phyloP scores from a whole-genome alignment of 2,888 invertebrate genomes.

The Silvanus unidentatus region DNA sequence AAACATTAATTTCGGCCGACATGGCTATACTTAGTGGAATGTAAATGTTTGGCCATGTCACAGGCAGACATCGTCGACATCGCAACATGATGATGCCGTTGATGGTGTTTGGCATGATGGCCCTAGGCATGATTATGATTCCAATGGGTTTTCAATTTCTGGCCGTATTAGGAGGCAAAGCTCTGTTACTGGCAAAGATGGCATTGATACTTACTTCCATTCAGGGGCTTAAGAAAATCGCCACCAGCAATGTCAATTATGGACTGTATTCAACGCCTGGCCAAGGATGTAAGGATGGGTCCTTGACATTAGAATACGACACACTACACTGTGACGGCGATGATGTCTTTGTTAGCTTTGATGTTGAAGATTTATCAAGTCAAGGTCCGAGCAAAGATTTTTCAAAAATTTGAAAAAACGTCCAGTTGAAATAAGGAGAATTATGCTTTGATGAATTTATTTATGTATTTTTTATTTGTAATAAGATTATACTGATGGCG shows the following conservation, averaged over 20 bases:
- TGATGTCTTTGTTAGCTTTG: conserved; percentile 8
- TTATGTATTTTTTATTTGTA: too few relatives aligned
- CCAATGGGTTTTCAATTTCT: conserved; percentile 82
- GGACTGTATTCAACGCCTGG: conserved; percentile 61
- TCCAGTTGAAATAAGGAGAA: too few relatives aligned
- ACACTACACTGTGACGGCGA: conserved; percentile 6
- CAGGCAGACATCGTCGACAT: conserved; percentile 53
- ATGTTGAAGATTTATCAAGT: conserved; percentile 9
- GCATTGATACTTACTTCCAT: conserved; percentile 73
- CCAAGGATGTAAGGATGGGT: conserved; percentile 26
- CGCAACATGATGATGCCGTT: conserved; percentile 67
- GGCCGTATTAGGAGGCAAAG: conserved; percentile 76
- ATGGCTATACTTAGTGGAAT: background rate
- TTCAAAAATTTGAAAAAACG: too few relatives aligned
- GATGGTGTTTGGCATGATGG: conserved; percentile 72
- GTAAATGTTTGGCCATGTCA: background rate
- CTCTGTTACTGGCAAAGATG: conserved; percentile 73
- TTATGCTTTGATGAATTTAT: too few relatives aligned
- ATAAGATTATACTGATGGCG: too few relatives aligned
- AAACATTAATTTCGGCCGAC: conserved; percentile 2
- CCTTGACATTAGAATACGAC: conserved; percentile 8
- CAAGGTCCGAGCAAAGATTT: conserved; percentile 1
- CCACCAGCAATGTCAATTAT: conserved; percentile 68
- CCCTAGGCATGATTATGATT: conserved; percentile 68
- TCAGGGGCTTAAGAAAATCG: conserved; percentile 73